A percentile compares a stretch with the other conserved stretches of the same genome.
These are phyloP conservation scores for Heliopora coerulea DNA, from an alignment of 92 coral and sea anemone genomes.

Conservation along the genomic window DNA sequence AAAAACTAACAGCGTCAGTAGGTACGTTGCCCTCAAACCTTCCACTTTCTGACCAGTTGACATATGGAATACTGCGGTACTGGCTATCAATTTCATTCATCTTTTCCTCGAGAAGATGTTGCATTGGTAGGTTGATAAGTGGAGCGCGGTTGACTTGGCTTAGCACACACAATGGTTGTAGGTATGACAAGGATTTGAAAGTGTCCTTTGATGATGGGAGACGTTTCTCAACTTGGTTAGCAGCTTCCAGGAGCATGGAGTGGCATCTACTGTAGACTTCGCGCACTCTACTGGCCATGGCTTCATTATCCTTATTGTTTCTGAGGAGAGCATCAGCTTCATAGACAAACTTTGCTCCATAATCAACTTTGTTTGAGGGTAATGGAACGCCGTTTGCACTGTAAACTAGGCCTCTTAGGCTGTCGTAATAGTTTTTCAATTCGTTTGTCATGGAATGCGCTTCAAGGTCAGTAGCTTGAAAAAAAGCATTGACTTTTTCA, in stretches of 20 bases:
- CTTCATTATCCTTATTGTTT: background rate
- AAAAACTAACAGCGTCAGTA: conserved; percentile 11
- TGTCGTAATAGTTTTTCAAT: background rate
- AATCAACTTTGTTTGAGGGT: conserved; percentile 5
- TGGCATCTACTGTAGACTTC: background rate
- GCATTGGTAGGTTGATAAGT: conserved; percentile 3
- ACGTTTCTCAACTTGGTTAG: conserved; percentile 1
- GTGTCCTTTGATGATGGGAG: background rate
- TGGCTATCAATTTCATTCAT: conserved; percentile 14
- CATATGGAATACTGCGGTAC: conserved; percentile 9
- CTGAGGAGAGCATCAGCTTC: background rate
- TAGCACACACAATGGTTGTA: background rate
- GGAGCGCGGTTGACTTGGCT: conserved; percentile 17
- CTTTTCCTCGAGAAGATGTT: conserved; percentile 4
- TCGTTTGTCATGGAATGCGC: background rate
- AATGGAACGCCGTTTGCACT: background rate
- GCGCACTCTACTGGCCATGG: background rate
- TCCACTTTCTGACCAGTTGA: conserved; percentile 18
- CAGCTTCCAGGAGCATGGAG: conserved; percentile 1
- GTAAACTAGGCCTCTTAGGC: background rate
- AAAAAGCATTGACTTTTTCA: conserved; percentile 21
- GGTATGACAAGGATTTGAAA: background rate
- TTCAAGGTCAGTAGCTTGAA: conserved; percentile 10
- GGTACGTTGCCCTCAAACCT: background rate
- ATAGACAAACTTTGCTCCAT: conserved; percentile 1